Evolutionary conservation across 1,140 invertebrate genomes (phyloP).

Genomic region (Pomacea maculata): DNA sequence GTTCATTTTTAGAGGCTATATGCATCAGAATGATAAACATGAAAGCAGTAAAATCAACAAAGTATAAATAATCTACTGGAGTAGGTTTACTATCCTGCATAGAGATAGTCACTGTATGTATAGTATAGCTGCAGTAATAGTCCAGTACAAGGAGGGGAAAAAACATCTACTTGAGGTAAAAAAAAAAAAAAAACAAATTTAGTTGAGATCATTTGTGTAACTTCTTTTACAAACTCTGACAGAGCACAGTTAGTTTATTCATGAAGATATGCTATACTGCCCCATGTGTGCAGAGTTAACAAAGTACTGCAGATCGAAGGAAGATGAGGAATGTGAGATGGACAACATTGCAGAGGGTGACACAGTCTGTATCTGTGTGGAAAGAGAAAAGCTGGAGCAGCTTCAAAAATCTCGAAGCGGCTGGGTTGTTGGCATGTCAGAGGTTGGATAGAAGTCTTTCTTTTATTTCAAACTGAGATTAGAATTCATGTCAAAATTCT

Average conservation of each 20-base stretch:
- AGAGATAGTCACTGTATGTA: neutral
- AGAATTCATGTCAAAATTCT: neutral
- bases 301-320: slow-evolving; percentile 86
- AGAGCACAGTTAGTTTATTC: neutral
- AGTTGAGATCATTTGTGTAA: neutral
- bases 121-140: neutral
- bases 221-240: neutral
- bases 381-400: slow-evolving; percentile 2
- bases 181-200: neutral
- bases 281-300: slow-evolving; percentile 59
- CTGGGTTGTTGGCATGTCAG: slow-evolving; percentile 22
- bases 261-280: neutral
- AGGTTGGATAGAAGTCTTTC: slow-evolving; percentile 6
- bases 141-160: neutral
- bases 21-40: no score
- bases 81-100: neutral
- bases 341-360: slow-evolving; percentile 24
- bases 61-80: no score
- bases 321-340: slow-evolving; percentile 60
- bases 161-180: no score
- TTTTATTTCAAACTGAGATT: neutral
- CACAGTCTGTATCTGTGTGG: slow-evolving; percentile 15
- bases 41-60: no score
- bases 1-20: no score
- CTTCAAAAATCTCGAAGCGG: slow-evolving; percentile 21